Evolutionary conservation across 2,113 vertebrate genomes (phyloP), one percentile per base, ranked within the genome.

Genomic region (Oncorhynchus keta): DNA sequence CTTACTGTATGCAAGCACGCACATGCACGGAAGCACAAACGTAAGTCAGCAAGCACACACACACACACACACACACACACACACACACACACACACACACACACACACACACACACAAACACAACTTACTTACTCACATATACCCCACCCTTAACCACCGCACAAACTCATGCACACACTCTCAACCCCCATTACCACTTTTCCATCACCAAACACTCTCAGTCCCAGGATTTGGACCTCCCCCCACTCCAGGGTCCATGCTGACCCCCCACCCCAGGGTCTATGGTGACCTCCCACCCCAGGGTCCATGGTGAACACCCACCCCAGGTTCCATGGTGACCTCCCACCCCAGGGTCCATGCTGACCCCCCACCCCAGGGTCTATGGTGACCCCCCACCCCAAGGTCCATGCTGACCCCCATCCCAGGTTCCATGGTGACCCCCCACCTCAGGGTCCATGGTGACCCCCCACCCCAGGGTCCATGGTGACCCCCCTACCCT

Each of bases 1-100:
- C 39, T 11, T 45, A 11, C 39, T 45, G 39, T 45, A 45, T 24
- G 77, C 32, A 65, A 57, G 49, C 76, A 70, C 75, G 61, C 73
- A 76, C 67, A 35, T 12, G 45, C n/a, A 69, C 45, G 1, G 45
- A 49, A 5, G 18, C 45, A 49, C 79, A 70, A 24, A 59, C 45
- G 8, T 5, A 24, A 8, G 13, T 13, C 8, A 1, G 22, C 62
- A 65, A 9, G 7, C 8, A 65, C 62, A 65, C n/a, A 24, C 62
- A 22, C 62, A 65, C 62, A n/a, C n/a, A n/a, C n/a, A n/a, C n/a
- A n/a, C 62, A 24, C 62, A 65, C 62, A 65, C 1, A 62, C 59
- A 62, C 59, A 62, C 62, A 24, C 62, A 65, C 62, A 65, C 1
- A 62, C 59, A 62, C 59, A 62, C 62, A 65, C n/a, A 24, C 8